Evolutionary conservation across 2,113 vertebrate species (phyloP), one percentile per base, ranked within the genome.

Genomic region (Callionymus lyra): DNA sequence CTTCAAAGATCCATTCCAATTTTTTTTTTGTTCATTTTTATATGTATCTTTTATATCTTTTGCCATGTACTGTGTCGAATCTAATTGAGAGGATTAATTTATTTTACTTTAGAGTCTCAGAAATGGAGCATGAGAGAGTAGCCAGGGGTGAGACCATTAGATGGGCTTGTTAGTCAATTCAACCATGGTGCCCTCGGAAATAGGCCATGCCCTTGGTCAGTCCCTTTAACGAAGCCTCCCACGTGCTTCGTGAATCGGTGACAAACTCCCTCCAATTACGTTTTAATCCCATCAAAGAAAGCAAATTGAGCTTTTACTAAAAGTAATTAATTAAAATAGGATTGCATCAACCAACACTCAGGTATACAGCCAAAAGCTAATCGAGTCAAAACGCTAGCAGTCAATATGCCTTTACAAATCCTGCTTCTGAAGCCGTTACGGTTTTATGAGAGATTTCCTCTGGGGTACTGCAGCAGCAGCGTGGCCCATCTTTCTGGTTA

Each of bases 401-500:
- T 58, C 62, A 71, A 52, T 64, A 70, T 71, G 54, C 21, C 53
- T 37, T 21, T 31, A 59, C 50, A 69, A 52, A 59, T 63, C 42
- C 56, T 66, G 63, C 52, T 54, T 42, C 59, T 50, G 59, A 75
- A 71, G 72, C 55, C 59, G 41, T 57, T 62, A 58, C 58, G 56
- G 59, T 67, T 63, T 72, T 74, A 61, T 34, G 48, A 48, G 58
- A 63, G 36, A 81, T 81, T 79, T 79, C 75, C 77, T 69, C 56
- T 35, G 67, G 68, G 69, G 42, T 61, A 60, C 46, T 62, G 53
- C 63, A 68, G 59, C 78, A 73, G 77, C 74, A 77, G 82, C 74
- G 66, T 65, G 73, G 66, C 59, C 75, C 65, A 78, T 68, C 78
- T 59, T 76, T 67, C 46, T 46, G 71, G 67, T 84, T 80, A 82